Evolutionary conservation across 2,888 invertebrate species (phyloP), one percentile per base, ranked within the genome.

Genomic region (Drosophila monieri): DNA sequence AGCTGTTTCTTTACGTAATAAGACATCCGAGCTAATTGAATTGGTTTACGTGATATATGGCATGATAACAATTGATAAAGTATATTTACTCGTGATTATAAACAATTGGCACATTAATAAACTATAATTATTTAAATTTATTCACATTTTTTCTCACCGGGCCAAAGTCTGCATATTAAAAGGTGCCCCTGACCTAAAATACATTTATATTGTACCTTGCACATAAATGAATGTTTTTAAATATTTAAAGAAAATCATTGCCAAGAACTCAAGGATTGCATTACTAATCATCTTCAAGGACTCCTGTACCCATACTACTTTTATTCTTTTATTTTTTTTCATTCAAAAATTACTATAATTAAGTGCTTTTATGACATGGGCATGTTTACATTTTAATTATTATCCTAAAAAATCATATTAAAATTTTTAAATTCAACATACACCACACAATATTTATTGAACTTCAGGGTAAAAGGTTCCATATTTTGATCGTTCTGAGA

Each of bases 1-100:
- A 18, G 10, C 25, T 12, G 15, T 21, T 46, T 37, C 21, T 60
- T 60, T 60, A 60, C 60, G 60, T 60, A 60, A 60, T 30, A 47
- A 35, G 18, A 10, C 35, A 14, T 35, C 14, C 1, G 2, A 2
- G 35, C 2, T n/a, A n/a, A 35, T 57, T 15, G 14, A 6, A 25
- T 15, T 30, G 27, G 12, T 21, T 27, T 21, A 30, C 6, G 14
- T 60, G 39, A 47, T 39, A 46, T 12, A 12, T 27, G 10, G 15
- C 21, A n/a, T 30, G 2, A 18, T 15, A 21, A 35, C 35, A 35
- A 14, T 14, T 35, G 32, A 32, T 32, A 32, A 32, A 4, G 32
- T 12, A 4, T 14, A 35, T 35, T 6, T n/a, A n/a, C 35, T 6
- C n/a, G 53, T 43, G 25, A 15, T 43, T 43, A 43, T n/a, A n/a